These are phyloP conservation scores for Minunthozetes semirufus DNA, from an alignment of 2,888 invertebrate genomes.

Conservation along the genomic window DNA sequence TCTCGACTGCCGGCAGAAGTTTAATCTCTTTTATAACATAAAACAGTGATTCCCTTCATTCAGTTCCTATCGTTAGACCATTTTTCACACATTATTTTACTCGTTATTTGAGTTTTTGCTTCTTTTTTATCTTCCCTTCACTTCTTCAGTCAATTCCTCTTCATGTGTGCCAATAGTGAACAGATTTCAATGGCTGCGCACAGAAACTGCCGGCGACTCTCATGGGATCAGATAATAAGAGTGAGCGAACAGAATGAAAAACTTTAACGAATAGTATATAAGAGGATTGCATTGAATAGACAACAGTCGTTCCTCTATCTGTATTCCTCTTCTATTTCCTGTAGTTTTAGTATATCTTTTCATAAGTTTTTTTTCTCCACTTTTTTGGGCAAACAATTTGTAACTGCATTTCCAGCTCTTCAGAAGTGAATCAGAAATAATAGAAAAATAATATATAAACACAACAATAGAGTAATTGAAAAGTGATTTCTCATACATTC, in stretches of 20 bases:
- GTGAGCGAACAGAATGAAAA: not conserved
- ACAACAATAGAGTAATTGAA: not conserved
- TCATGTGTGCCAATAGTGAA: not conserved
- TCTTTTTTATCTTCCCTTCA: not conserved
- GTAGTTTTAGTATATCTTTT: not conserved
- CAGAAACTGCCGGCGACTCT: not conserved
- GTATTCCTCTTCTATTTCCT: not conserved
- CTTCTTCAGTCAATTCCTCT: not conserved
- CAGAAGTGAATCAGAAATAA: not conserved
- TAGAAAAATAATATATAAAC: not conserved
- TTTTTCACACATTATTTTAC: no score
- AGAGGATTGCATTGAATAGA: conserved; percentile 3
- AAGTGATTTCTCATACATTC: not conserved
- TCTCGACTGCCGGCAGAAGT: no score
- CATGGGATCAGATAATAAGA: conserved; percentile 14
- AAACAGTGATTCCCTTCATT: no score
- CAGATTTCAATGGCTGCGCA: not conserved
- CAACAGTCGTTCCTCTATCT: not conserved
- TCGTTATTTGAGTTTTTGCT: not conserved
- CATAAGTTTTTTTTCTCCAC: not conserved
- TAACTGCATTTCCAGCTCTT: not conserved
- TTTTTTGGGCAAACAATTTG: not conserved
- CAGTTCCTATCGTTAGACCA: no score
- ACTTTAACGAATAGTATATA: not conserved
- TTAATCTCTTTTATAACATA: no score